Percentiles rank a stretch among this genome's conserved stretches.
These are phyloP conservation scores for Alligator mississippiensis DNA, from an alignment of 2,113 vertebrate species.

Conservation along the genomic window DNA sequence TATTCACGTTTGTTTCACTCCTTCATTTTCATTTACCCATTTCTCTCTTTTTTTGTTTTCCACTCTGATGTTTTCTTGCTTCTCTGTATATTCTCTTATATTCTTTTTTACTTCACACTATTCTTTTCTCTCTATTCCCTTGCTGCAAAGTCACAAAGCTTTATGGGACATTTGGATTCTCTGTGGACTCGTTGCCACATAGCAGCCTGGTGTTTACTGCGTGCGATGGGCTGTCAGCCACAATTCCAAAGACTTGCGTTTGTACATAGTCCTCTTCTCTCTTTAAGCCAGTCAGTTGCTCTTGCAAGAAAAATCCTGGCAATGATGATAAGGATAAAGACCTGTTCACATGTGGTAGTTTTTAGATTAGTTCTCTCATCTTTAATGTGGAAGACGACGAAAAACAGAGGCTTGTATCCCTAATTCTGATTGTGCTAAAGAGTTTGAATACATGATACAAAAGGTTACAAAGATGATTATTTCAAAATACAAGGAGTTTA, in stretches of 20 bases:
- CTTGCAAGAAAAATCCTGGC: constrained; percentile 17
- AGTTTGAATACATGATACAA: not conserved
- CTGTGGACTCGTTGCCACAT: not conserved
- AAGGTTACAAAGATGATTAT: not conserved
- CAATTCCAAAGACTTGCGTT: not conserved
- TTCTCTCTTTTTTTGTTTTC: not conserved
- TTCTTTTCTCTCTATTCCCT: no score
- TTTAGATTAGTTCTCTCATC: not conserved
- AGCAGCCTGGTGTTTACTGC: not conserved
- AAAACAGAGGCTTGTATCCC: not conserved
- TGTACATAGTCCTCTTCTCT: not conserved
- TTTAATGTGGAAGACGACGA: not conserved
- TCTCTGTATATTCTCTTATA: not conserved
- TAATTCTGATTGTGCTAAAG: constrained; percentile 8
- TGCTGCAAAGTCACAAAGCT: not conserved
- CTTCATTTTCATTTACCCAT: not conserved
- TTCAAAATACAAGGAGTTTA: not conserved
- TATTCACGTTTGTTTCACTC: not conserved
- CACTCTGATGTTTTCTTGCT: not conserved
- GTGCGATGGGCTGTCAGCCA: not conserved
- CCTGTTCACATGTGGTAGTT: no score
- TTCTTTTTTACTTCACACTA: not conserved
- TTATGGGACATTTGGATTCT: not conserved
- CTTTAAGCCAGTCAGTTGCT: not conserved
- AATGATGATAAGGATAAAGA: no score